Evolutionary conservation across 2,888 invertebrate species (phyloP), one percentile per base, ranked within the genome.

Genomic region (Eucera pruinosa): DNA sequence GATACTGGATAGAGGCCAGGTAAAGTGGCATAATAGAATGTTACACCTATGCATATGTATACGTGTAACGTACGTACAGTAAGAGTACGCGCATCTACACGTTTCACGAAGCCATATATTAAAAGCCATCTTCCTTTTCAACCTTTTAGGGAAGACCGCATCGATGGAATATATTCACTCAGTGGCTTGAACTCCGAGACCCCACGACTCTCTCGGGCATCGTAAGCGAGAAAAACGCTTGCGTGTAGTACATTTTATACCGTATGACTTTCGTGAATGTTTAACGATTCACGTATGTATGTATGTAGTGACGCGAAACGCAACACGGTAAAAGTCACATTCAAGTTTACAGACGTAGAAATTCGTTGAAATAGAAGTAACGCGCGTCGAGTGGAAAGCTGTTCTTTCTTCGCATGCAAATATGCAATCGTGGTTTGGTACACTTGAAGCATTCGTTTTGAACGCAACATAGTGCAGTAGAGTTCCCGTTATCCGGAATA

Each of bases 1-100:
- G 75, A 83, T 85, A 81, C 66, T 36, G 78, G 80, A 86, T 36
- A 23, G 5, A 60, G 45, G 80, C 80, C 82, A 82, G 61, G n/a
- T 11, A 13, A 20, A 20, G 39, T 13, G 39, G 7, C 18, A 41
- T 6, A 43, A 74, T 36, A 13, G 36, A 45, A 41, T 25, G 25
- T 18, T 7, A 33, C 33, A n/a, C 33, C 13, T 2, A 33, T n/a
- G n/a, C 33, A 33, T 33, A 23, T 9, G 27, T 18, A 11, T 13
- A 13, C 18, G n/a, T 7, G 6, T 33, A n/a, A n/a, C n/a, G 25
- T 2, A 54, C 1, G 18, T 9, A 15, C 23, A 7, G 33, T 7
- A 33, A 3, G 33, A 33, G n/a, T n/a, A 33, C 33, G 3, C 4
- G 4, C 33, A 54, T 18, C n/a, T 11, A 20, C 23, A 9, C 30